Percentiles rank a stretch among this genome's conserved stretches.
These are phyloP conservation scores for Hippocampus zosterae DNA, from an alignment of 2,113 vertebrate genomes.

Conservation along the genomic window DNA sequence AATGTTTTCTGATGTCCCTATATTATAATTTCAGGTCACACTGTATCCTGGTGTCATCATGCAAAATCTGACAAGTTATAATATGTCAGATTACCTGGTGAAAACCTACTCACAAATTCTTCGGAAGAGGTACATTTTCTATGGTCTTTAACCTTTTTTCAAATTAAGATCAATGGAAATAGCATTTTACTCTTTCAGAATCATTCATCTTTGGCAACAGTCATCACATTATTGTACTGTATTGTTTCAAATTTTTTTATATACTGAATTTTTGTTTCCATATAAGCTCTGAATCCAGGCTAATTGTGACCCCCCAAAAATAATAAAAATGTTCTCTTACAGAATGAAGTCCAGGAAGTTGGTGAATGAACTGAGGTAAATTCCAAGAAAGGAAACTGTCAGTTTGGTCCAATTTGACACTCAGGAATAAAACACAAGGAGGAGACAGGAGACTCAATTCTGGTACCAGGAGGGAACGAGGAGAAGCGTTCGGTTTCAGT, in stretches of 20 bases:
- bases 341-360: constrained; percentile 87
- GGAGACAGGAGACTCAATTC: too few species aligned
- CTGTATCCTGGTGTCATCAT: constrained; percentile 78
- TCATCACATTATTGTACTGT: too few species aligned
- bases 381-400: background rate
- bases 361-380: constrained; percentile 90
- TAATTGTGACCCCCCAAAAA: background rate
- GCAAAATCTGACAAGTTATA: constrained; percentile 88
- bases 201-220: background rate
- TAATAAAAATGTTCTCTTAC: constrained; percentile 9
- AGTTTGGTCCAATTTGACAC: too few species aligned
- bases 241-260: too few species aligned
- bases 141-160: background rate
- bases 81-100: constrained; percentile 93
- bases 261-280: too few species aligned
- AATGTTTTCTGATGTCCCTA: too few species aligned
- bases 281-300: background rate
- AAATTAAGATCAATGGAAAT: background rate
- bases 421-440: too few species aligned
- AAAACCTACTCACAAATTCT: constrained; percentile 94
- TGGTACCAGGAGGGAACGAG: too few species aligned
- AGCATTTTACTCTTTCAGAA: background rate
- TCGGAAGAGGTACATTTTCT: constrained; percentile 81
- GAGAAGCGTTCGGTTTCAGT: too few species aligned
- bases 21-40: constrained; percentile 50